Base-by-base conservation (phyloP, 2,113 vertebrate species). In the Garra rufa region DNA sequence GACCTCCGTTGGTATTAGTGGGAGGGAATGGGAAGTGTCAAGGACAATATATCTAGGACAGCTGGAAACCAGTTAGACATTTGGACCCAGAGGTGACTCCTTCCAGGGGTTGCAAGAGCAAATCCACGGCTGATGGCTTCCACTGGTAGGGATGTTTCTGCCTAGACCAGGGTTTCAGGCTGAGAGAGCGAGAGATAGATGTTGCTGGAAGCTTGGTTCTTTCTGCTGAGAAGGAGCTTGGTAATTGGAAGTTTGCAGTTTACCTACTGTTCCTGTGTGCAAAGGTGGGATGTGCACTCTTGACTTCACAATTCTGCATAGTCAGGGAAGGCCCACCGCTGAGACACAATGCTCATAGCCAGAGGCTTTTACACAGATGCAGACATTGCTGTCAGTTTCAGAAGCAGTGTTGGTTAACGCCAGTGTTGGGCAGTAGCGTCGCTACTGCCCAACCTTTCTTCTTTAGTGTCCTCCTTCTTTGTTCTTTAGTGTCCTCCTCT, bases 1-100 rank as follows among this genome's bases (percentile, higher is more conserved):
- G 41, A 44, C 63, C 71, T 82, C 71, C 26, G 61, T 76, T 76
- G 59, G 70, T 43, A 78, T 74, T 81, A 43, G 77, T 43, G 55
- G 19, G 65, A 81, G 38, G 30, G 73, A 70, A 41, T 46, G 76
- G 34, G 24, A 26, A 65, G 30, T 50, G 69, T 76, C 46, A 61
- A 50, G 52, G 77, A 13, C 52, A 55, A 52, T 79, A 55, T 59
- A 67, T 52, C 19, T 44, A 43, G 61, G 14, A 48, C 24, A 59
- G 61, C 6, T 48, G 59, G 61, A 84, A 78, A 67, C 61, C 75
- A 44, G 30, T 28, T 21, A 55, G 74, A 41, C 30, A 50, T 38
- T 38, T 84, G 48, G 46, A 57, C 46, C 75, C 73, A 55, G 83
- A 80, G 43, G 15, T 80, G 57, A 48, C 38, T 80, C 28, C 77